Conservation (phyloP, 2,113 vertebrate species). For the Stigmatopora argus region DNA sequence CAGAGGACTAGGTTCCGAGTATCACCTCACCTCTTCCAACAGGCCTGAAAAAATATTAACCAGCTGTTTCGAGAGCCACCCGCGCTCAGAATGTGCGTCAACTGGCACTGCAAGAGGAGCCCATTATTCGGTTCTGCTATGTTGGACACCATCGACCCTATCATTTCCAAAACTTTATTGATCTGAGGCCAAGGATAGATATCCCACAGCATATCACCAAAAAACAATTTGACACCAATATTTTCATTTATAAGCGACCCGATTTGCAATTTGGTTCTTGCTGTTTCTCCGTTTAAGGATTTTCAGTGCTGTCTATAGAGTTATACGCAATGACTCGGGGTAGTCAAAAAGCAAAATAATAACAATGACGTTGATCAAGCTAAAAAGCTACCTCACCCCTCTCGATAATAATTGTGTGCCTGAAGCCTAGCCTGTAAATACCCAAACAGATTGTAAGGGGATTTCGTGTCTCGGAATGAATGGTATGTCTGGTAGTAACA, state of each 20-base stretch:
- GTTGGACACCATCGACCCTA: background rate
- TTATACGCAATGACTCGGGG: background rate
- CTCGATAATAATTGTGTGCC: slow-evolving; percentile 27
- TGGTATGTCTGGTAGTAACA: slow-evolving; percentile 53
- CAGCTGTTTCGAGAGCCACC: slow-evolving; percentile 50
- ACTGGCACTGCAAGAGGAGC: slow-evolving; percentile 32
- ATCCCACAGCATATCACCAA: background rate
- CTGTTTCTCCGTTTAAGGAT: background rate
- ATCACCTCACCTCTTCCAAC: slow-evolving; percentile 27
- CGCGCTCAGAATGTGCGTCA: slow-evolving; percentile 62
- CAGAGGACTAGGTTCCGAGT: slow-evolving; percentile 20
- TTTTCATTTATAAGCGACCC: too few species aligned
- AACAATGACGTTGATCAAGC: background rate
- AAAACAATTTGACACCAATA: background rate
- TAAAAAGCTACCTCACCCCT: slow-evolving; percentile 22
- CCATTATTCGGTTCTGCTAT: slow-evolving; percentile 9
- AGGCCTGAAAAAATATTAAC: slow-evolving; percentile 52
- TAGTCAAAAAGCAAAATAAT: background rate
- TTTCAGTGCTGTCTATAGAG: background rate
- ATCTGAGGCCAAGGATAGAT: background rate
- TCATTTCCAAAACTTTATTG: background rate
- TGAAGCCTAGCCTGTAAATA: slow-evolving; percentile 31
- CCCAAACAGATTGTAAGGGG: slow-evolving; percentile 42
- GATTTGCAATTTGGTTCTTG: too few species aligned
- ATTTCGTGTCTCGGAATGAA: slow-evolving; percentile 65